A percentile compares a stretch with the other conserved stretches of the same genome.
These are phyloP conservation scores for Cyclura pinguis DNA, from an alignment of 2,797 vertebrate genomes.

Conservation along the genomic window DNA sequence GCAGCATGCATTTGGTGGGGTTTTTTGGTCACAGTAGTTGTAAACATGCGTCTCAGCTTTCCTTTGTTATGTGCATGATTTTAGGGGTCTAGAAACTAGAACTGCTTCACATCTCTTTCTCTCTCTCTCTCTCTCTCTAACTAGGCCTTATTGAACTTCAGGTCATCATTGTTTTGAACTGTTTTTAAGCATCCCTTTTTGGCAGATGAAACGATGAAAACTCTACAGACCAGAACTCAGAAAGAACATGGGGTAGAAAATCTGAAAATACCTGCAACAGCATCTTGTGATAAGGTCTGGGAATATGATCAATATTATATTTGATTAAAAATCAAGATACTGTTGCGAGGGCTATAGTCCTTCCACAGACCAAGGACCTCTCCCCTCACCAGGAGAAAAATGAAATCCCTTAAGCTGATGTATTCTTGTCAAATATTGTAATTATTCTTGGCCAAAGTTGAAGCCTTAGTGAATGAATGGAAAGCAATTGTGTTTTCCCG, in stretches of 20 bases:
- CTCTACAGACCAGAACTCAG: neutral
- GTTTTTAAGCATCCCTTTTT: neutral
- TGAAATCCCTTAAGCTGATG: neutral
- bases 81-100: neutral
- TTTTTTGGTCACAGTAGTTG: neutral
- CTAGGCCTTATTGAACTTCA: neutral
- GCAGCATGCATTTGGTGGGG: neutral
- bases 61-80: neutral
- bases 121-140: neutral
- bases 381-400: neutral
- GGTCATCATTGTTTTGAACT: neutral
- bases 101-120: neutral
- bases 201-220: neutral
- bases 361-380: too few species aligned
- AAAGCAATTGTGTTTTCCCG: neutral
- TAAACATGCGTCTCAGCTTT: too few species aligned
- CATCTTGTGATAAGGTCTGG: neutral
- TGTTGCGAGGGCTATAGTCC: neutral
- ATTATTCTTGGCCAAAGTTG: conserved; percentile 5
- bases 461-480: conserved; percentile 5
- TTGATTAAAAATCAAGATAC: neutral
- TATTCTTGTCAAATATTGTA: conserved; percentile 11
- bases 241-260: neutral
- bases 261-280: neutral
- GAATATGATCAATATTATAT: neutral